Evolutionary conservation across 2,888 invertebrate genomes (phyloP).

Genomic region (Leucoma salicis): DNA sequence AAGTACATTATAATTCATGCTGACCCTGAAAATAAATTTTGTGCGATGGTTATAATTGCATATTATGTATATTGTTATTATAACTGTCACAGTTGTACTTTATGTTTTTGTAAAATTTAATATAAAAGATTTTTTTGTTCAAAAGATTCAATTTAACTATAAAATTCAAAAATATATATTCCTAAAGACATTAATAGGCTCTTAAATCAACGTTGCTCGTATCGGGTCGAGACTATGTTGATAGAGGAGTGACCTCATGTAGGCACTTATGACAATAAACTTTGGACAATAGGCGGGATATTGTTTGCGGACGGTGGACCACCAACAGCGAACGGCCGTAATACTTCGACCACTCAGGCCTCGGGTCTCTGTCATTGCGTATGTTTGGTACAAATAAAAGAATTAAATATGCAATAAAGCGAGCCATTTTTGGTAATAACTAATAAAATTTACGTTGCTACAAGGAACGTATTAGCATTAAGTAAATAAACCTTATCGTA

Average conservation of each 20-base stretch:
- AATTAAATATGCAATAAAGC: conserved; percentile 5
- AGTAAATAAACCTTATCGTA: conserved; percentile 4
- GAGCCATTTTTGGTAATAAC: neutral
- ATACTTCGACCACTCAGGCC: conserved; percentile 11
- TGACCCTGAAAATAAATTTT: no score
- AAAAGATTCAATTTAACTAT: neutral
- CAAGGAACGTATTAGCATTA: neutral
- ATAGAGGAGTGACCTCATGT: conserved; percentile 37
- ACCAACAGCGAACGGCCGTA: conserved; percentile 51
- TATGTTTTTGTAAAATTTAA: no score
- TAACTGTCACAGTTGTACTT: no score
- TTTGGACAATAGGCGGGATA: conserved; percentile 59
- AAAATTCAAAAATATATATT: conserved; percentile 16
- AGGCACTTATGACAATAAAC: conserved; percentile 59
- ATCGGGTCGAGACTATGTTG: conserved; percentile 19
- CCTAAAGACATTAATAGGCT: conserved; percentile 18
- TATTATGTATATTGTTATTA: no score
- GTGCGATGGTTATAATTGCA: no score
- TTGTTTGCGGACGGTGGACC: conserved; percentile 68
- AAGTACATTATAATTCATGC: no score
- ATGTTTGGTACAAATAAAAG: conserved; percentile 13
- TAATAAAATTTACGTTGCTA: neutral
- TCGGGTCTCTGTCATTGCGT: conserved; percentile 35
- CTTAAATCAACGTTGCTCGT: conserved; percentile 19
- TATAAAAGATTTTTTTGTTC: no score